A percentile compares a stretch with the other conserved stretches of the same genome.
phyloP scores from a whole-genome alignment of 1,140 invertebrate genomes.

The Trichoplusia ni region DNA sequence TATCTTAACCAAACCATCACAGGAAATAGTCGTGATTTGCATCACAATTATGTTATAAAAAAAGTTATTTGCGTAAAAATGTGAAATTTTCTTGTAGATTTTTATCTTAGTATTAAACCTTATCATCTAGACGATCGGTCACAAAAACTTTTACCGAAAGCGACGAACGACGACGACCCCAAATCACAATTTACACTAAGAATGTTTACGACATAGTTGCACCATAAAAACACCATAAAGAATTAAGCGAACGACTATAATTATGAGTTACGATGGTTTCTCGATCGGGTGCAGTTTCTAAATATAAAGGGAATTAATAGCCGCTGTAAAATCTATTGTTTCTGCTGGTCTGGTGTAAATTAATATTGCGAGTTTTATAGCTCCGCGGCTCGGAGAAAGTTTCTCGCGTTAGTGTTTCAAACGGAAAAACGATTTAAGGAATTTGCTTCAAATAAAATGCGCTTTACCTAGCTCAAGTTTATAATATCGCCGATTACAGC shows the following conservation, averaged over 20 bases:
- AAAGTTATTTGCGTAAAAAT: not conserved
- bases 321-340: constrained; percentile 42
- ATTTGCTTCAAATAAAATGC: too few species aligned
- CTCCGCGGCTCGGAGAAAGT: too few species aligned
- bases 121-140: too few species aligned
- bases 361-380: constrained; percentile 10
- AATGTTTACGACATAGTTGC: constrained; percentile 12
- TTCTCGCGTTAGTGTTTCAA: too few species aligned
- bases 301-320: constrained; percentile 48
- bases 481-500: too few species aligned
- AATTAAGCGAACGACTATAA: constrained; percentile 9
- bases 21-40: too few species aligned
- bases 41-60: not conserved
- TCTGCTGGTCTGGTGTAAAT: constrained; percentile 22
- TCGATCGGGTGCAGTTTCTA: constrained; percentile 35
- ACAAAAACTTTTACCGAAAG: constrained; percentile 3
- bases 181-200: constrained; percentile 13
- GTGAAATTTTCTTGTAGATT: not conserved
- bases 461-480: too few species aligned
- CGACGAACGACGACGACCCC: constrained; percentile 8
- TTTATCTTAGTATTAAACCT: too few species aligned
- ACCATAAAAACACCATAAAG: constrained; percentile 9
- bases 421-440: too few species aligned
- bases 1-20: too few species aligned
- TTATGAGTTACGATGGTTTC: constrained; percentile 38